Evolutionary conservation across 2,797 vertebrate species (phyloP), one percentile per base, ranked within the genome.

Genomic region (Silurus lanzhouensis): DNA sequence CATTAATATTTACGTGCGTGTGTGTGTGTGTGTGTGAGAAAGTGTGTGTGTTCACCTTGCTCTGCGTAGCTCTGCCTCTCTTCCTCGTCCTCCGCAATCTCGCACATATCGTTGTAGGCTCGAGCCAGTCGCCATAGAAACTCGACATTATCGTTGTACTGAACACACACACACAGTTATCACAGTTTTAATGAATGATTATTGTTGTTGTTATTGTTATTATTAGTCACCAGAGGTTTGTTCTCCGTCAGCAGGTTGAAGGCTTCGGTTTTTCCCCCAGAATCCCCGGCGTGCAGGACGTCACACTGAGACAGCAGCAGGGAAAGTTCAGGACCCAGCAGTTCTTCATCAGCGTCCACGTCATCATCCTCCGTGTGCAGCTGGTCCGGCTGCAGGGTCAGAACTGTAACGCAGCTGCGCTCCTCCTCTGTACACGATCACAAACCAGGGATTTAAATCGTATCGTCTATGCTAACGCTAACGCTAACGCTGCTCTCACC

Each of bases 101-200:
- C 93, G 20, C 93, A 97, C 96, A 98, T 94, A 84, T 99, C 98
- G 0, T 92, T 95, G 87, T 97, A 97, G 0, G 97, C 96, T 17
- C 97, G 96, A 17, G 97, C 97, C 89, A 99, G 93, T 89, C 97
- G 95, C 98, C 98, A 99, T 0, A 97, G 93, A 83, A 98, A 99
- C 64, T 98, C 96, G 2, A 91, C 91, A 88, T 90, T 95, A 85
- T 93, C 93, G 6, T 92, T 94, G 2, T 97, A 96, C 98, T 99
- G 93, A 38, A 46, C 72, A 82, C 83, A 89, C 60, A 52, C 48
- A 52, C 48, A 52, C 48, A 52, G 15, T 66, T 81, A 48, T 10
- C 55, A 83, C 3, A 48, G 22, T 12, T 52, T 38, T 58, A 20
- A 31, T 83, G 19, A 57, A 55, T 74, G 17, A 63, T 64, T 15